Percentiles rank a stretch among this genome's conserved stretches.
phyloP scores from a whole-genome alignment of 2,797 vertebrate species.

The Zenarchopterus dispar region DNA sequence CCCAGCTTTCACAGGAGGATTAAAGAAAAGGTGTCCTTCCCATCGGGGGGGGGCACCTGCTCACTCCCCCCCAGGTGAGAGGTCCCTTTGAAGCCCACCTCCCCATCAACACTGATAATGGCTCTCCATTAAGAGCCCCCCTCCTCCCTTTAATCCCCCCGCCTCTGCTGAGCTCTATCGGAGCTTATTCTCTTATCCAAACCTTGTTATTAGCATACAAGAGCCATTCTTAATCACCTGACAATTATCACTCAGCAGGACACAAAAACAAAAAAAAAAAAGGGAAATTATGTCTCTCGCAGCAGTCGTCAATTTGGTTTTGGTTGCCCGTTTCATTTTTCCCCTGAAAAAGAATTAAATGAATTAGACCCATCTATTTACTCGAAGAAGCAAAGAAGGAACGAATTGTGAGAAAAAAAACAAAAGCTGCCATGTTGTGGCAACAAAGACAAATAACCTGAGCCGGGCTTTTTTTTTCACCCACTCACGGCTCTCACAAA shows the following conservation, averaged over 20 bases:
- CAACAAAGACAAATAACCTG: conserved; percentile 37
- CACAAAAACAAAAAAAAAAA: conserved; percentile 14
- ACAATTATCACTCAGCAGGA: conserved; percentile 39
- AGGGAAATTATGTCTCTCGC: background rate
- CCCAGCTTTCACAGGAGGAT: conserved; percentile 20
- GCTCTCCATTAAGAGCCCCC: conserved; percentile 52
- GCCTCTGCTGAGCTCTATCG: too few species aligned
- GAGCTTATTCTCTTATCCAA: conserved; percentile 39
- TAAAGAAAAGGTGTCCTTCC: conserved; percentile 32
- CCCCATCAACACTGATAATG: conserved; percentile 46
- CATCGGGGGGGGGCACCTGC: conserved; percentile 34
- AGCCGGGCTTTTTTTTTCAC: conserved; percentile 16
- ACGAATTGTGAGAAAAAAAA: conserved; percentile 32
- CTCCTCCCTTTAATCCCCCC: conserved; percentile 41
- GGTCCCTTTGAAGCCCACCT: conserved; percentile 66
- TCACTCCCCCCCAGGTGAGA: conserved; percentile 40
- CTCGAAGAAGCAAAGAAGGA: conserved; percentile 15
- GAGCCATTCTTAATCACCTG: conserved; percentile 40
- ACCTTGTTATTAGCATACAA: conserved; percentile 42
- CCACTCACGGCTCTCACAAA: conserved; percentile 24
- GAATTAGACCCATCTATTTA: conserved; percentile 45
- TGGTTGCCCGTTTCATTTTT: conserved; percentile 39
- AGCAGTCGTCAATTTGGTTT: conserved; percentile 1
- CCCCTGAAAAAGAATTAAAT: conserved; percentile 14
- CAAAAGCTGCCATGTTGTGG: conserved; percentile 36